Evolutionary conservation across 30 jellyfish, hydroid and myxozoan genomes (phyloP).

Genomic region (Turritopsis dohrnii): DNA sequence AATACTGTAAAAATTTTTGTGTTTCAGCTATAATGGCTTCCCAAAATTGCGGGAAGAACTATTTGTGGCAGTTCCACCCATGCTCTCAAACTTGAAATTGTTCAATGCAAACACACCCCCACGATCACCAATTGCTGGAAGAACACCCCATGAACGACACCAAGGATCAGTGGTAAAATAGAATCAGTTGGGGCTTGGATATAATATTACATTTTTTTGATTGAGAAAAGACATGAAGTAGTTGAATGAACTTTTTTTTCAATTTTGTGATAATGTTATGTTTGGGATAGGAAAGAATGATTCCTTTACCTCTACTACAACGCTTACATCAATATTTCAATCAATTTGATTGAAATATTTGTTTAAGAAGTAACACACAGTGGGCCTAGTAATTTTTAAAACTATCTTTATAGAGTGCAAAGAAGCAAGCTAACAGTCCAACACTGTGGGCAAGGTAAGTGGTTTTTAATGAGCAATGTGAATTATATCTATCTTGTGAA

Average conservation of each 20-base stretch:
- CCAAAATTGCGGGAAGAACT: slow-evolving; percentile 78
- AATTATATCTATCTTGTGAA: too few species aligned
- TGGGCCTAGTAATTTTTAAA: too few species aligned
- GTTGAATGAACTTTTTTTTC: too few species aligned
- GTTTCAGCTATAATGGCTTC: slow-evolving; percentile 62
- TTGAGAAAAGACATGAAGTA: neutral
- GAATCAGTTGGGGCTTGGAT: neutral
- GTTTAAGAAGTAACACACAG: too few species aligned
- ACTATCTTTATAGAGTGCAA: slow-evolving; percentile 74
- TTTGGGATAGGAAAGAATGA: too few species aligned
- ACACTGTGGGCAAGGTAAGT: slow-evolving; percentile 97
- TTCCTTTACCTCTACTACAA: too few species aligned
- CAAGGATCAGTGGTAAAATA: slow-evolving; percentile 70
- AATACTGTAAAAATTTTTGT: too few species aligned
- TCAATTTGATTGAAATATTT: too few species aligned
- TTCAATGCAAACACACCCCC: slow-evolving; percentile 64
- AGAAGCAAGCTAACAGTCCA: slow-evolving; percentile 93
- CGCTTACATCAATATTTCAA: too few species aligned
- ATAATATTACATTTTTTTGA: neutral
- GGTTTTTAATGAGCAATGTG: neutral
- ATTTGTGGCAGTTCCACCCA: slow-evolving; percentile 34
- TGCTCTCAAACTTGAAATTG: slow-evolving; percentile 31
- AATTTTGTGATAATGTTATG: too few species aligned
- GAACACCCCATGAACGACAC: slow-evolving; percentile 80
- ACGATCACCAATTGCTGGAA: slow-evolving; percentile 88